Conservation (phyloP, 2,113 vertebrate genomes). For the Saimiri boliviensis region DNA sequence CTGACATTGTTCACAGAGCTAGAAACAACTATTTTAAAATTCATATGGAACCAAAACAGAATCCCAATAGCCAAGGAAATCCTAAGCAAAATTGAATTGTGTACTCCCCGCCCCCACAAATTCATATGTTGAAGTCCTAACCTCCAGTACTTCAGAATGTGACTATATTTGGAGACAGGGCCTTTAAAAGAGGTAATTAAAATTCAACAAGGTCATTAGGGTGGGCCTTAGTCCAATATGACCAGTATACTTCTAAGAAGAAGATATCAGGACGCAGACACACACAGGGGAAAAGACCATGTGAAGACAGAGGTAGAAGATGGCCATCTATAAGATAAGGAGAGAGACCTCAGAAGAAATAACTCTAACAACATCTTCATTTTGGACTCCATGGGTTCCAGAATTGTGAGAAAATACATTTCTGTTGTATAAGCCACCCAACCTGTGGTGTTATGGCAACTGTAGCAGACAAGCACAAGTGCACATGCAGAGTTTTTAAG, state of each 20-base stretch:
- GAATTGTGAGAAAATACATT: neutral
- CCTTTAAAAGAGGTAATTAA: constrained; percentile 19
- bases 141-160: neutral
- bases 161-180: neutral
- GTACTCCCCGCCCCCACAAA: neutral
- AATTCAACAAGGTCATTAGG: neutral
- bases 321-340: neutral
- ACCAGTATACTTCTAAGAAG: neutral
- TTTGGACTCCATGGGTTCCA: neutral
- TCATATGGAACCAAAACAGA: too few relatives aligned
- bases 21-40: too few relatives aligned
- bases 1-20: too few relatives aligned
- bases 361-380: neutral
- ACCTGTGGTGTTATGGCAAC: neutral
- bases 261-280: neutral
- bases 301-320: neutral
- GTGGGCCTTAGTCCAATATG: neutral
- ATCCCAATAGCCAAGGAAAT: too few relatives aligned
- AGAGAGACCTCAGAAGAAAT: neutral
- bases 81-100: neutral
- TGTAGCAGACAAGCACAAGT: neutral
- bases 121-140: neutral
- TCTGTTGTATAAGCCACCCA: neutral
- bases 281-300: neutral
- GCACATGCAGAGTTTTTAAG: neutral